phyloP scores from a whole-genome alignment of 2,797 vertebrate species.

The Tachyglossus aculeatus region DNA sequence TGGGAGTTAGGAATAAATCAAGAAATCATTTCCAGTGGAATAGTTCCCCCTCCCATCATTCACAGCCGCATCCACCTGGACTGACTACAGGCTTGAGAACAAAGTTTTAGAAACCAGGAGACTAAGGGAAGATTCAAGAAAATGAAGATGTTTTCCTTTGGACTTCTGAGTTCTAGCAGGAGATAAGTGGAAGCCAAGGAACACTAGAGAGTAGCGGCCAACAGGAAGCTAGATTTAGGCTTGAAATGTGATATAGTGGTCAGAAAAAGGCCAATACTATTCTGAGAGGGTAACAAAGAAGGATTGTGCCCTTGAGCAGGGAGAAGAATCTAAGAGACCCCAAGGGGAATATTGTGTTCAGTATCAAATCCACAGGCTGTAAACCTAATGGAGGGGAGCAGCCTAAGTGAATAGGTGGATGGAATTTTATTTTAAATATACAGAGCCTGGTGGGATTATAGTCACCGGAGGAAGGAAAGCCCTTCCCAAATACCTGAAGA shows the following conservation, averaged over 20 bases:
- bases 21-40: conserved; percentile 16
- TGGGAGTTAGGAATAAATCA: no score
- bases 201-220: conserved; percentile 27
- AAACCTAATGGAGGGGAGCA: conserved; percentile 23
- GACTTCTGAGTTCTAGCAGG: background rate
- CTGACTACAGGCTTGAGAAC: conserved; percentile 9
- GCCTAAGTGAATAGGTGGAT: conserved; percentile 4
- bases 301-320: conserved; percentile 29
- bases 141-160: no score
- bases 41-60: no score
- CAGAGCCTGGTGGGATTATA: background rate
- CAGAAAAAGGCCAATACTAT: conserved; percentile 42
- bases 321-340: conserved; percentile 16
- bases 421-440: conserved; percentile 11
- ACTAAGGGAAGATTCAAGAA: conserved; percentile 18
- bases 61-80: conserved; percentile 17
- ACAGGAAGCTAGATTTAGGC: conserved; percentile 31
- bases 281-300: conserved; percentile 48
- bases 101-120: conserved; percentile 23
- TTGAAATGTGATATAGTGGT: conserved; percentile 47
- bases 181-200: conserved; percentile 7
- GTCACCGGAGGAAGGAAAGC: conserved; percentile 1
- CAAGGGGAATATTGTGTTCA: conserved; percentile 45
- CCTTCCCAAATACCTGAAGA: conserved; percentile 14
- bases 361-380: conserved; percentile 33